These are phyloP conservation scores for Trichogramma dendrolimi DNA, from an alignment of 2,888 invertebrate species.

Conservation along the genomic window DNA sequence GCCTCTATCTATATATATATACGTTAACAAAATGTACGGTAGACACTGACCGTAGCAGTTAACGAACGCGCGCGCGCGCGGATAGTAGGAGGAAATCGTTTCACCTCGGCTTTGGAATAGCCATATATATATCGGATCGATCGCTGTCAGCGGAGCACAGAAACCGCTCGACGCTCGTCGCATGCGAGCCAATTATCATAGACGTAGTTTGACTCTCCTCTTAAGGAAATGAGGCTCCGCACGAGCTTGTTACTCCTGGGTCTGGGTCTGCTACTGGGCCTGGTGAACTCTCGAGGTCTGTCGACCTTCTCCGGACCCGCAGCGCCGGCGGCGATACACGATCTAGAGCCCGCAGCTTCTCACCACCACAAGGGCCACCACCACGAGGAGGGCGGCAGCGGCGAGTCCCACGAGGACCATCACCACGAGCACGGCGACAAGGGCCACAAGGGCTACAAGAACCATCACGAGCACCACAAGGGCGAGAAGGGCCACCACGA, in stretches of 20 bases:
- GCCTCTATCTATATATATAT: no score
- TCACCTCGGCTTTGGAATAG: no score
- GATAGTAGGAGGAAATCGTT: no score
- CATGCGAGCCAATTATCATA: no score
- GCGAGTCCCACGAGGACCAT: slow-evolving; percentile 64
- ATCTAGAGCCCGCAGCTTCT: slow-evolving; percentile 57
- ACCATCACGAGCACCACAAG: slow-evolving; percentile 65
- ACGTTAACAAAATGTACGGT: no score
- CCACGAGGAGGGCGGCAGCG: slow-evolving; percentile 63
- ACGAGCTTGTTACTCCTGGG: slow-evolving; percentile 9
- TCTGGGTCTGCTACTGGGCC: slow-evolving; percentile 1
- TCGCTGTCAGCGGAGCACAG: no score
- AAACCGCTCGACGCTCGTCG: no score
- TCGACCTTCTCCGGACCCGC: slow-evolving; percentile 26
- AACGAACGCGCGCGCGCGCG: no score
- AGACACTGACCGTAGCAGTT: no score
- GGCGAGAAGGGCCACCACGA: slow-evolving; percentile 72
- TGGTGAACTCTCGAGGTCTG: slow-evolving; percentile 1
- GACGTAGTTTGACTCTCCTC: no score
- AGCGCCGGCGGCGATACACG: slow-evolving; percentile 39
- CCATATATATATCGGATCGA: no score
- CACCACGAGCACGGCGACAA: slow-evolving; percentile 66
- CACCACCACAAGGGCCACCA: slow-evolving; percentile 51
- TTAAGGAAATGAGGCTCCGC: slow-evolving; percentile 13
- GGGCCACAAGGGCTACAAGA: slow-evolving; percentile 69